These are phyloP conservation scores for Lordiphosa fenestrarum DNA, from an alignment of 2,888 invertebrate species.

Conservation along the genomic window DNA sequence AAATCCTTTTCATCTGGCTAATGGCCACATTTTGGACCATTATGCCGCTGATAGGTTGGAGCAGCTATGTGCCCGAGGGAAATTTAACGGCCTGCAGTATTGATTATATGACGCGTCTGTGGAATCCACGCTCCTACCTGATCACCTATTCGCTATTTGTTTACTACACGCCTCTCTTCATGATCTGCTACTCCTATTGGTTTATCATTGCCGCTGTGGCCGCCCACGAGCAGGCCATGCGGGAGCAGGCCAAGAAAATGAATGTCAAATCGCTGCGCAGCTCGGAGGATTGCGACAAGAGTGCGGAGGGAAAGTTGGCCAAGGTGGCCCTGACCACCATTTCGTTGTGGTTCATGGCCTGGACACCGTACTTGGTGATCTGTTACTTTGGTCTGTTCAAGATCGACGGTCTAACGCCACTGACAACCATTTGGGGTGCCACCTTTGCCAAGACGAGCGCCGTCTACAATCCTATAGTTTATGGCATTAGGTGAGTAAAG, in stretches of 20 bases:
- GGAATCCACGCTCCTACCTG: constrained; percentile 89
- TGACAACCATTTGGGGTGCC: constrained; percentile 93
- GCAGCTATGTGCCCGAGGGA: constrained; percentile 94
- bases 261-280: constrained; percentile 93
- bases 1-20: constrained; percentile 89
- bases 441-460: constrained; percentile 95
- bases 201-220: constrained; percentile 87
- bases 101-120: constrained; percentile 89
- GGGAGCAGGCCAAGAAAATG: constrained; percentile 96
- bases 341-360: constrained; percentile 94
- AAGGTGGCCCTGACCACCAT: constrained; percentile 95
- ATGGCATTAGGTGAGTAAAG: constrained; percentile 88
- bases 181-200: constrained; percentile 93
- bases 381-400: constrained; percentile 91
- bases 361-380: constrained; percentile 93
- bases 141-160: constrained; percentile 88
- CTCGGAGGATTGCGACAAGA: constrained; percentile 87
- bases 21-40: constrained; percentile 90
- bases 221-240: constrained; percentile 90
- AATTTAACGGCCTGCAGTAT: constrained; percentile 97
- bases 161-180: constrained; percentile 88
- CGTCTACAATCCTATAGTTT: constrained; percentile 94
- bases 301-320: constrained; percentile 92
- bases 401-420: constrained; percentile 86
- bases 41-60: constrained; percentile 93